phyloP scores from a whole-genome alignment of 2,113 vertebrate genomes.

The Vombatus ursinus region DNA sequence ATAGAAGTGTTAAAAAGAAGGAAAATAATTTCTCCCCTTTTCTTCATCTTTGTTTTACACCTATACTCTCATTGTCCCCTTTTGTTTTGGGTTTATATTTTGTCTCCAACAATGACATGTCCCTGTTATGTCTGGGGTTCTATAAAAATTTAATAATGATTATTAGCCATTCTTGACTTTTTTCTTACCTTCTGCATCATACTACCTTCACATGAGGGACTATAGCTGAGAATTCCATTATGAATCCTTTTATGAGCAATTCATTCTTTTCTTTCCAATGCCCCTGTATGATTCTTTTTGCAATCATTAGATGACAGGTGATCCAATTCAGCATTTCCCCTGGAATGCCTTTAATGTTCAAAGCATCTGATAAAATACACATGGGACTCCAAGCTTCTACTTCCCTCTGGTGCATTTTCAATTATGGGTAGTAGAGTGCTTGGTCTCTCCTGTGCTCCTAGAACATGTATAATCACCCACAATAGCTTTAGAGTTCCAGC shows the following conservation, averaged over 20 bases:
- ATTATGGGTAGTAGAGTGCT: constrained; percentile 71
- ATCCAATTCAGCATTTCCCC: constrained; percentile 66
- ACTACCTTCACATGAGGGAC: constrained; percentile 65
- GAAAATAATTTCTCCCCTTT: constrained; percentile 14
- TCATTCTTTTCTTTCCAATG: constrained; percentile 66
- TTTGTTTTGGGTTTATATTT: constrained; percentile 35
- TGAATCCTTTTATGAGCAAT: constrained; percentile 64
- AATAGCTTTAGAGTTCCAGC: constrained; percentile 51
- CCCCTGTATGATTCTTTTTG: constrained; percentile 42
- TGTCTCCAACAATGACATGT: constrained; percentile 40
- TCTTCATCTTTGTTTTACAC: neutral
- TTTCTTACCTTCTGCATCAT: constrained; percentile 67
- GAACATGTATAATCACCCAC: constrained; percentile 61
- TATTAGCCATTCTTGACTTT: constrained; percentile 31
- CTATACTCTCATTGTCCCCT: constrained; percentile 13
- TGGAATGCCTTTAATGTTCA: constrained; percentile 71
- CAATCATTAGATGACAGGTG: constrained; percentile 39
- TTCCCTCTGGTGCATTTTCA: constrained; percentile 68
- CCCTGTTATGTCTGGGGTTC: constrained; percentile 28
- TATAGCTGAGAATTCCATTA: constrained; percentile 59
- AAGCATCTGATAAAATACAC: constrained; percentile 73
- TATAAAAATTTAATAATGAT: constrained; percentile 48
- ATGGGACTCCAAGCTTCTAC: constrained; percentile 61
- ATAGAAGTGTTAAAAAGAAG: constrained; percentile 37
- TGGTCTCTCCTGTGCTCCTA: constrained; percentile 52